These are phyloP conservation scores for Colostygia pectinataria DNA, from an alignment of 2,888 invertebrate species.

Conservation along the genomic window DNA sequence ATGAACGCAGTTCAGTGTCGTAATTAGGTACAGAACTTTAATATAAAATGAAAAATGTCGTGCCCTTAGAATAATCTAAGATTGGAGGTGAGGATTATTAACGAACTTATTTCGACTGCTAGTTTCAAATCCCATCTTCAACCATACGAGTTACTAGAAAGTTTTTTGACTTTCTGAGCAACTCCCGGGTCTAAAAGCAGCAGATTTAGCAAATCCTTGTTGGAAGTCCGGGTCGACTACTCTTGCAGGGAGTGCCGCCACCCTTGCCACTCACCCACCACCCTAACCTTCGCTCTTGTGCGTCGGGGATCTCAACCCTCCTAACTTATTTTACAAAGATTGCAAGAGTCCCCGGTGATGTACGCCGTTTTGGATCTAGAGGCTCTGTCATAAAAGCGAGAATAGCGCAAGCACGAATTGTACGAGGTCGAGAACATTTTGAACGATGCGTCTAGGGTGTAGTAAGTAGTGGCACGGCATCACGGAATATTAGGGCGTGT, in stretches of 20 bases:
- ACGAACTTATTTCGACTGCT: too few relatives aligned
- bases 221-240: conserved; percentile 77
- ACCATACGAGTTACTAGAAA: conserved; percentile 1
- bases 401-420: conserved; percentile 51
- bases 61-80: too few relatives aligned
- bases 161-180: conserved; percentile 50
- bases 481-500: conserved; percentile 58
- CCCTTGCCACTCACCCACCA: conserved; percentile 66
- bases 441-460: conserved; percentile 73
- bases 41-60: too few relatives aligned
- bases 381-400: conserved; percentile 48
- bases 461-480: conserved; percentile 59
- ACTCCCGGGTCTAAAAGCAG: conserved; percentile 60
- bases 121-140: too few relatives aligned
- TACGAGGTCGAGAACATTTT: conserved; percentile 75
- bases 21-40: too few relatives aligned
- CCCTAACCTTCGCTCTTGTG: conserved; percentile 78
- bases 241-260: conserved; percentile 68
- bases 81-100: too few relatives aligned
- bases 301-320: conserved; percentile 74
- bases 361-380: conserved; percentile 49
- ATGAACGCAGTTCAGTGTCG: too few relatives aligned
- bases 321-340: conserved; percentile 55
- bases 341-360: conserved; percentile 47
- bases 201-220: conserved; percentile 79